A percentile compares a stretch with the other conserved stretches of the same genome.
Conservation (phyloP, 92 coral and sea anemone genomes). For the Phenganax stokvisi region DNA sequence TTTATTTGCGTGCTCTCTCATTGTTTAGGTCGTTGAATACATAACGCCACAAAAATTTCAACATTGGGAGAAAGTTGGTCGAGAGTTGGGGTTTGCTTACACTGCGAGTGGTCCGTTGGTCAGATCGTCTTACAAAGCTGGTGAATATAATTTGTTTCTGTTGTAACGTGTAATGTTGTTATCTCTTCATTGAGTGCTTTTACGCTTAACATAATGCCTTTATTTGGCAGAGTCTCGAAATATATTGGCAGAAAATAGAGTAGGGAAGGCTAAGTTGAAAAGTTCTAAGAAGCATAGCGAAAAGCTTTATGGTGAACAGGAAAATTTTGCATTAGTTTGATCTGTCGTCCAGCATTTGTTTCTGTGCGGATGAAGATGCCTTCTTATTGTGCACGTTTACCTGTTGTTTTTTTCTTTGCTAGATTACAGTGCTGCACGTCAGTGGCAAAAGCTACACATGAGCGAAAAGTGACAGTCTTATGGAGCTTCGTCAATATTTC, state of each 20-base stretch:
- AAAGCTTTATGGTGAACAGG: too few relatives aligned
- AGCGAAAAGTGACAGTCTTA: not conserved
- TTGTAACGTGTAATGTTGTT: not conserved
- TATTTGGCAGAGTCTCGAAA: too few relatives aligned
- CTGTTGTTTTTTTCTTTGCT: too few relatives aligned
- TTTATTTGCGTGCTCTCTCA: not conserved
- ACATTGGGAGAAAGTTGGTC: conserved; percentile 88
- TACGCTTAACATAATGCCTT: not conserved
- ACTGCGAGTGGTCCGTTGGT: conserved; percentile 99
- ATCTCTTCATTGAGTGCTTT: not conserved
- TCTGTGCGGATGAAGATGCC: too few relatives aligned
- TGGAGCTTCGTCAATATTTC: not conserved
- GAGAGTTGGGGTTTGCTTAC: conserved; percentile 87
- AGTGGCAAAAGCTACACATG: too few relatives aligned
- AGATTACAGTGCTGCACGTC: too few relatives aligned
- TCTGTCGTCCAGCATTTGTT: too few relatives aligned
- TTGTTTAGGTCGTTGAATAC: conserved; percentile 76
- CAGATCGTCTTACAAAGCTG: conserved; percentile 96
- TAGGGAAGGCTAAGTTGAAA: too few relatives aligned
- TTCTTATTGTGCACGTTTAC: too few relatives aligned
- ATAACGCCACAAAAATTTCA: conserved; percentile 86
- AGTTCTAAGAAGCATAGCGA: too few relatives aligned
- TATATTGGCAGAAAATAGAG: too few relatives aligned
- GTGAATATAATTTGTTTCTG: conserved; percentile 36
- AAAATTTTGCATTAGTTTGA: too few relatives aligned